A percentile compares a stretch with the other conserved stretches of the same genome.
Evolutionary conservation across 1,140 invertebrate genomes (phyloP).

Genomic region (Magallana gigas): DNA sequence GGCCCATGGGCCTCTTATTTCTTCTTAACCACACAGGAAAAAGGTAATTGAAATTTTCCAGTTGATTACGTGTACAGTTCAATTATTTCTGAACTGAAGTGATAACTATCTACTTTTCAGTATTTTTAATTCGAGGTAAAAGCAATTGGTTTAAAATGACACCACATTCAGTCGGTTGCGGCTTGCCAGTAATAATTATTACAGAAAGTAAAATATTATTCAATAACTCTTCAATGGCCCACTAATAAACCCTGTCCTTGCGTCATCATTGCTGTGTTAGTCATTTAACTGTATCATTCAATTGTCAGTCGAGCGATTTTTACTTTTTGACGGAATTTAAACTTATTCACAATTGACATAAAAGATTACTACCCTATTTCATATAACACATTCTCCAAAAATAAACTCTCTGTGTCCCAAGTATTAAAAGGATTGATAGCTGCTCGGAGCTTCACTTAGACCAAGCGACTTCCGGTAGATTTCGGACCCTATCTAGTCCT

Average conservation of each 20-base stretch:
- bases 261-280: neutral
- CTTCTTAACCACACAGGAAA: neutral
- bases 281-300: neutral
- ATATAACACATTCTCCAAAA: neutral
- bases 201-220: neutral
- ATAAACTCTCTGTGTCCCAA: neutral
- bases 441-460: too few relatives aligned
- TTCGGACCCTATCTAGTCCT: neutral
- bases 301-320: neutral
- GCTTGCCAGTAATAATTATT: neutral
- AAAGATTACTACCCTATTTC: neutral
- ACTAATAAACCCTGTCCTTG: neutral
- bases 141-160: neutral
- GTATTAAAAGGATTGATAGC: neutral
- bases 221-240: neutral
- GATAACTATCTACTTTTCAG: neutral
- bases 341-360: conserved; percentile 10
- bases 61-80: neutral
- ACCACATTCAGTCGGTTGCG: neutral
- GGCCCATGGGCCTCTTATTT: too few relatives aligned
- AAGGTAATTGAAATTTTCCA: neutral
- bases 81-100: neutral
- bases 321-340: neutral
- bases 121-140: neutral
- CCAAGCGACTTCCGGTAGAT: too few relatives aligned